A percentile compares a stretch with the other conserved stretches of the same genome.
Evolutionary conservation across 2,888 invertebrate species (phyloP).

Genomic region (Epinotia bilunana): DNA sequence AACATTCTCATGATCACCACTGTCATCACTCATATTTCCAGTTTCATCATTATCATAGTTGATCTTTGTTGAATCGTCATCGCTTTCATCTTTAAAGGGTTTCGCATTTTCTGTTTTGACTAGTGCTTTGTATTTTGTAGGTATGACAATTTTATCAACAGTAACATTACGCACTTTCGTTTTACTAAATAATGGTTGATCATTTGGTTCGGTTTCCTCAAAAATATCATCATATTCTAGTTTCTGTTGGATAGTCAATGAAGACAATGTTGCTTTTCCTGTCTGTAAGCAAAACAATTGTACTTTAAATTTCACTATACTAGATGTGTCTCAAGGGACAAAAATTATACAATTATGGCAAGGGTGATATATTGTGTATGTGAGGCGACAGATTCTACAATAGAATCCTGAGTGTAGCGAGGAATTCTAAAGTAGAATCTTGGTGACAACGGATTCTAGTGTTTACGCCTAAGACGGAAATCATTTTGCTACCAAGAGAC

Average conservation of each 20-base stretch:
- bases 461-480: too few species aligned
- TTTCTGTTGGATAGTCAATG: not conserved
- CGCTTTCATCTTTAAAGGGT: not conserved
- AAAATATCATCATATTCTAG: slow-evolving; percentile 3
- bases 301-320: too few species aligned
- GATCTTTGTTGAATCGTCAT: not conserved
- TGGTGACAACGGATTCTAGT: too few species aligned
- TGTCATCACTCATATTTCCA: not conserved
- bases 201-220: not conserved
- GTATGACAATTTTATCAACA: not conserved
- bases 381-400: not conserved
- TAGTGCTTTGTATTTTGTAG: slow-evolving; percentile 11
- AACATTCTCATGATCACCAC: not conserved
- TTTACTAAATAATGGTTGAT: not conserved
- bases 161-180: too few species aligned
- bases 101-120: not conserved
- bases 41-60: not conserved
- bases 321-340: too few species aligned
- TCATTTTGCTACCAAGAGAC: too few species aligned
- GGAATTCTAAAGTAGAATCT: too few species aligned
- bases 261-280: not conserved
- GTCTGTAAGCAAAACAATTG: not conserved
- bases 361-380: too few species aligned
- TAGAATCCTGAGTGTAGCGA: not conserved
- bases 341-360: too few species aligned